Evolutionary conservation across 1,140 invertebrate genomes (phyloP).

Genomic region (Propsilocerus akamusi): DNA sequence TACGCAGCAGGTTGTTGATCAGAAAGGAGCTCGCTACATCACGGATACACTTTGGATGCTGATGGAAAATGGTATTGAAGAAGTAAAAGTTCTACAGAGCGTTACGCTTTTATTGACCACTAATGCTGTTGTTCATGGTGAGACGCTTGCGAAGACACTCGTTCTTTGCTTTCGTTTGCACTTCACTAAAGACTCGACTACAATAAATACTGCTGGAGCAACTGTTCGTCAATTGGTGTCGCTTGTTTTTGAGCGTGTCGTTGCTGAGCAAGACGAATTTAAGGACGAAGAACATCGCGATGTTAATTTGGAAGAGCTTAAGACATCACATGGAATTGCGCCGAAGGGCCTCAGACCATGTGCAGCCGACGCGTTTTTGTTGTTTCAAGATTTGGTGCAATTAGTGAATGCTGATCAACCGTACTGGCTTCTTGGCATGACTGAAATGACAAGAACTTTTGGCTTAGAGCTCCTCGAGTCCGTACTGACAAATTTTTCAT

Average conservation of each 20-base stretch:
- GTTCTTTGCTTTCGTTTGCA: slow-evolving; percentile 92
- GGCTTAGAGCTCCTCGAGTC: slow-evolving; percentile 89
- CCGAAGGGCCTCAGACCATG: slow-evolving; percentile 71
- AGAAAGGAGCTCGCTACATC: slow-evolving; percentile 77
- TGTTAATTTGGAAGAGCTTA: slow-evolving; percentile 59
- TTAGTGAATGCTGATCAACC: slow-evolving; percentile 93
- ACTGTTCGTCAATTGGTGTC: slow-evolving; percentile 93
- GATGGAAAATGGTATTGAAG: slow-evolving; percentile 82
- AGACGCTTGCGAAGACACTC: slow-evolving; percentile 84
- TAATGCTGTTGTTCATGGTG: slow-evolving; percentile 82
- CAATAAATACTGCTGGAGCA: slow-evolving; percentile 91
- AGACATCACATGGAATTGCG: slow-evolving; percentile 49
- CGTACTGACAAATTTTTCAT: slow-evolving; percentile 76
- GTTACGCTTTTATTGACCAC: slow-evolving; percentile 87
- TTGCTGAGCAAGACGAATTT: slow-evolving; percentile 33
- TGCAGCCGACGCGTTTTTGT: slow-evolving; percentile 85
- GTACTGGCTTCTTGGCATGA: slow-evolving; percentile 84
- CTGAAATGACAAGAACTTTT: slow-evolving; percentile 94
- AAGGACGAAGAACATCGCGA: slow-evolving; percentile 20
- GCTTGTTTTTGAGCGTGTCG: slow-evolving; percentile 86
- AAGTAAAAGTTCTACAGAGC: slow-evolving; percentile 92
- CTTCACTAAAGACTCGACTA: slow-evolving; percentile 73
- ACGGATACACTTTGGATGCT: slow-evolving; percentile 85
- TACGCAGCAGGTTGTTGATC: slow-evolving; percentile 65
- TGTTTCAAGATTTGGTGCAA: slow-evolving; percentile 95